A percentile compares a stretch with the other conserved stretches of the same genome.
Evolutionary conservation across 2,113 vertebrate species (phyloP).

Genomic region (Copsychus sechellarum): DNA sequence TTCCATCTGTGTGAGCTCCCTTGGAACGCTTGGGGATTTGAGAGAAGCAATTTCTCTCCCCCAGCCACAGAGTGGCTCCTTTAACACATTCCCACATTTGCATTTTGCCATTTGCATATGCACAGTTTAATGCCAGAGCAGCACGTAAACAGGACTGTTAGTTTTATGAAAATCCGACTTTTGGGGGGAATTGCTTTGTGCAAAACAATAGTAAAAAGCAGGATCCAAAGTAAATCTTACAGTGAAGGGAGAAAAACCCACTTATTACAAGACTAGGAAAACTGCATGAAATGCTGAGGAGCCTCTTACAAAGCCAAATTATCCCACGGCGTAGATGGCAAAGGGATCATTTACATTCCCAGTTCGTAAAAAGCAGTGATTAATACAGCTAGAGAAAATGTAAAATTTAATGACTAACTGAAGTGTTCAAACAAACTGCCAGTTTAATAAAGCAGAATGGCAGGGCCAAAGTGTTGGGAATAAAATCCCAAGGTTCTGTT

Average conservation of each 20-base stretch:
- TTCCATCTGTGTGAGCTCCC: rapidly evolving
- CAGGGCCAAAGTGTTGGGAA: conserved; percentile 2
- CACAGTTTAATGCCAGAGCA: neutral
- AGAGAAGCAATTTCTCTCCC: neutral
- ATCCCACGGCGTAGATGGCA: neutral
- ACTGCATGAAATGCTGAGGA: neutral
- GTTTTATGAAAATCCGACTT: neutral
- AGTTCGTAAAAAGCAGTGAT: conserved; percentile 7
- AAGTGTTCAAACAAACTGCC: conserved; percentile 35
- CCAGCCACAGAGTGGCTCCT: neutral
- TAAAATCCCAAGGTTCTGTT: conserved; percentile 6
- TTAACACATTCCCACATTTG: neutral
- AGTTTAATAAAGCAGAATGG: conserved; percentile 22
- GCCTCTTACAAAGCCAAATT: conserved; percentile 1
- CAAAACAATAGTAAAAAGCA: neutral
- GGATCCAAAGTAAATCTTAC: neutral
- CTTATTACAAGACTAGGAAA: neutral
- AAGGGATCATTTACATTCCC: conserved; percentile 37
- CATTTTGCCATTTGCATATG: neutral
- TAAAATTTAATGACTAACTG: conserved; percentile 43
- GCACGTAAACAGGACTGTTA: neutral
- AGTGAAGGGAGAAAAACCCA: neutral
- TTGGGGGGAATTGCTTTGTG: neutral
- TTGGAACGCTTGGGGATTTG: neutral
- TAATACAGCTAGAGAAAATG: conserved; percentile 44